These are phyloP conservation scores for Pseudococcus longispinus DNA, from an alignment of 2,888 invertebrate species.

Conservation along the genomic window DNA sequence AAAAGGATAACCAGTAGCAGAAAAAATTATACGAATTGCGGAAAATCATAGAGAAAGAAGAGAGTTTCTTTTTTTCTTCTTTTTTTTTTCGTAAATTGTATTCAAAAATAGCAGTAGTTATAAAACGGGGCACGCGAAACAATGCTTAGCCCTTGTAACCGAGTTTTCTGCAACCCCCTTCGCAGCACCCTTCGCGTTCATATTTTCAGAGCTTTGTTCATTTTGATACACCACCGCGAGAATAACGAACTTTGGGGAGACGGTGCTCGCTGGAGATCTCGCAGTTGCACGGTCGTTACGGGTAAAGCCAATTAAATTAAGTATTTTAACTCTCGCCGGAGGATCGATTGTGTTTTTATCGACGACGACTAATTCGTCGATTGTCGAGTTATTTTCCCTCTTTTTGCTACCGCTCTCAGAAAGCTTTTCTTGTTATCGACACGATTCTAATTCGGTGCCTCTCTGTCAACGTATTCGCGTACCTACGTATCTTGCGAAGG, in stretches of 20 bases:
- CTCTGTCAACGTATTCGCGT: background rate
- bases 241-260: background rate
- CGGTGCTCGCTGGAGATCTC: background rate
- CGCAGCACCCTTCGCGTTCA: background rate
- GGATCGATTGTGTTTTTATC: background rate
- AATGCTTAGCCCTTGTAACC: background rate
- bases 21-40: slow-evolving; percentile 45
- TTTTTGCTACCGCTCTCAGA: background rate
- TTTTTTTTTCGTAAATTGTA: slow-evolving; percentile 12
- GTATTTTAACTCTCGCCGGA: background rate
- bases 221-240: background rate
- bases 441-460: background rate
- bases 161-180: background rate
- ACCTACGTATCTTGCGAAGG: background rate
- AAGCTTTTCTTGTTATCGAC: background rate
- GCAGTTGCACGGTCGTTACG: background rate
- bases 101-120: background rate
- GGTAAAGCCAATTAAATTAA: slow-evolving; percentile 12
- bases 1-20: slow-evolving; percentile 37
- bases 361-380: background rate
- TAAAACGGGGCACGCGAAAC: slow-evolving; percentile 7
- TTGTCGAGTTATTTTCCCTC: background rate
- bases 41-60: slow-evolving; percentile 40
- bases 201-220: slow-evolving; percentile 1
- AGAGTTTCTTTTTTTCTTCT: background rate